Conservation (phyloP, 2,888 invertebrate genomes). For the Coecobrya sp. region DNA sequence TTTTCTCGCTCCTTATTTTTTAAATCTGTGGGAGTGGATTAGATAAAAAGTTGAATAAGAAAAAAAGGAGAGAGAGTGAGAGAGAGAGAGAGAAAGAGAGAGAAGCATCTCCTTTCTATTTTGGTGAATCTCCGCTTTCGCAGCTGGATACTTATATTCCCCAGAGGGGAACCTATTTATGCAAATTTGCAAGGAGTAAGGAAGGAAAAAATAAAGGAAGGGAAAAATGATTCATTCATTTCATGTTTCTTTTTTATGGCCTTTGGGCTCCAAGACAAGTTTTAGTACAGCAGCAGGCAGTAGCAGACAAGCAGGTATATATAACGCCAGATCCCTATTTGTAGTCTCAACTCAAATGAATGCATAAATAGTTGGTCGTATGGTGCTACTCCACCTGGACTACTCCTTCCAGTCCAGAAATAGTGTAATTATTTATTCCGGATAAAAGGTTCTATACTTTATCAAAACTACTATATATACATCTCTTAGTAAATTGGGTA, state of each 20-base stretch:
- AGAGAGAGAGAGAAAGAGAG: not conserved
- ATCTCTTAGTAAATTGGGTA: too few relatives aligned
- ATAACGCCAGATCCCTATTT: constrained; percentile 16
- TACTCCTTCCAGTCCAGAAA: not conserved
- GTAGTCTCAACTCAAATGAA: constrained; percentile 40
- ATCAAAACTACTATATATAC: too few relatives aligned
- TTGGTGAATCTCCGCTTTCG: constrained; percentile 50
- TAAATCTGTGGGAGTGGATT: constrained; percentile 58
- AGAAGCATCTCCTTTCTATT: constrained; percentile 14
- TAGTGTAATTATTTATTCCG: constrained; percentile 45
- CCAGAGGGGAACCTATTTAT: constrained; percentile 63
- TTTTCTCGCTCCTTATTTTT: not conserved
- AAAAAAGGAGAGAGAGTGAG: not conserved
- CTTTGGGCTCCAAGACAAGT: constrained; percentile 23
- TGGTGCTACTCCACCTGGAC: not conserved
- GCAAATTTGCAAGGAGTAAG: constrained; percentile 41
- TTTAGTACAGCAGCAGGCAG: too few relatives aligned
- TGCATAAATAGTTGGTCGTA: constrained; percentile 19
- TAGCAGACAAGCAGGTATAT: not conserved
- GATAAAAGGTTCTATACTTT: too few relatives aligned
- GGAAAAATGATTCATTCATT: constrained; percentile 63
- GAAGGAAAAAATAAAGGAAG: not conserved
- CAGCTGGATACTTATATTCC: constrained; percentile 59
- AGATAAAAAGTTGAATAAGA: constrained; percentile 35
- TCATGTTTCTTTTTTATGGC: constrained; percentile 59